Conservation (phyloP, 2,888 invertebrate species). For the Agrotis exclamationis region DNA sequence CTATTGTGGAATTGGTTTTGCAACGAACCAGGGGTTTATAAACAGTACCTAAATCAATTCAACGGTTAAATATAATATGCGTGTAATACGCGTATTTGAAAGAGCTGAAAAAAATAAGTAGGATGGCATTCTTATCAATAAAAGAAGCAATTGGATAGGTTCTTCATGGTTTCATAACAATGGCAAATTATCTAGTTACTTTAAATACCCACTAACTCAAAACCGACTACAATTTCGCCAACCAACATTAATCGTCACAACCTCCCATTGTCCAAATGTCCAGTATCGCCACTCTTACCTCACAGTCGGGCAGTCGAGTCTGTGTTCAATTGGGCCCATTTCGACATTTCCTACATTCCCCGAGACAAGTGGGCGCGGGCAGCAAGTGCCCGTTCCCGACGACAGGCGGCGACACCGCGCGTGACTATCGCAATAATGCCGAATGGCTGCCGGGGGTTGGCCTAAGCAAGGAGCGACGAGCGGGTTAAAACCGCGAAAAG, state of each 20-base stretch:
- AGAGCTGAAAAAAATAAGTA: too few species aligned
- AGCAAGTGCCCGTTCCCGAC: constrained; percentile 69
- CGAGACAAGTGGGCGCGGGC: constrained; percentile 77
- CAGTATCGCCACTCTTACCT: constrained; percentile 45
- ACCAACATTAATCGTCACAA: constrained; percentile 27
- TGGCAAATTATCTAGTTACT: not conserved
- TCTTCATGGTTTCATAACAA: not conserved
- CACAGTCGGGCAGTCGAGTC: constrained; percentile 22
- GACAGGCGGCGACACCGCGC: constrained; percentile 72
- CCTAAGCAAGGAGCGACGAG: constrained; percentile 9
- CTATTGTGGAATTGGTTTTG: not conserved
- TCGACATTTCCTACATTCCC: constrained; percentile 69
- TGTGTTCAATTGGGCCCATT: constrained; percentile 55
- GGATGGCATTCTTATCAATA: too few species aligned
- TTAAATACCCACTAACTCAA: constrained; percentile 9
- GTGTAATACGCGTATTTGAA: too few species aligned
- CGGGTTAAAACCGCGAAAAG: not conserved
- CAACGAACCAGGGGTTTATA: not conserved
- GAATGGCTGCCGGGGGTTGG: constrained; percentile 18
- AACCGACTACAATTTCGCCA: constrained; percentile 21
- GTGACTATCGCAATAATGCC: constrained; percentile 76
- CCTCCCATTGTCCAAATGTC: constrained; percentile 60
- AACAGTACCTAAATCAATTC: not conserved
- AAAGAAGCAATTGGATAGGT: too few species aligned
- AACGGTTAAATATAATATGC: too few species aligned